These are phyloP conservation scores for Sarcoramphus papa DNA, from an alignment of 2,797 vertebrate genomes.

Conservation along the genomic window DNA sequence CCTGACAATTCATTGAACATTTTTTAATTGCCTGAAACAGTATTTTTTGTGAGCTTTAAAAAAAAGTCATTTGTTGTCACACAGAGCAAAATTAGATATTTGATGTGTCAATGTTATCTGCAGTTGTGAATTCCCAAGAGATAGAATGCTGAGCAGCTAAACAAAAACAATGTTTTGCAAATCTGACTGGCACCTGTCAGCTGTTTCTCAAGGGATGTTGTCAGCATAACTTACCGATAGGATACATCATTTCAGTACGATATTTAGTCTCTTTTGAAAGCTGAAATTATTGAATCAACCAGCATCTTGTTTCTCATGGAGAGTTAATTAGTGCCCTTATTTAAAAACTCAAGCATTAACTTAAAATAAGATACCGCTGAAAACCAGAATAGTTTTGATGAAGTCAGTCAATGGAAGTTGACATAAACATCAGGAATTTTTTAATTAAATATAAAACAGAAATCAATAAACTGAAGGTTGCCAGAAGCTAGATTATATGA, in stretches of 20 bases:
- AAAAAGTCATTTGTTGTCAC: background rate
- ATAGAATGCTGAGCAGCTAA: background rate
- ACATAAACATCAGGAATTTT: background rate
- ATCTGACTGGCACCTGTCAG: constrained; percentile 48
- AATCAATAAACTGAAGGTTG: background rate
- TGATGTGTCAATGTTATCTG: background rate
- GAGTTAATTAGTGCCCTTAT: constrained; percentile 12
- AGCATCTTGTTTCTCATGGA: background rate
- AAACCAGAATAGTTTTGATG: constrained; percentile 8
- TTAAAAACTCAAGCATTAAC: background rate
- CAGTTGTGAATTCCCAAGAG: background rate
- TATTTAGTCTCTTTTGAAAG: constrained; percentile 35
- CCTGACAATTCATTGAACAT: background rate
- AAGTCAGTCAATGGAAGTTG: background rate
- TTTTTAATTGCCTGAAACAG: background rate
- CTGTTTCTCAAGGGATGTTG: background rate
- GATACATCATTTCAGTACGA: background rate
- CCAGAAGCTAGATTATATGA: background rate
- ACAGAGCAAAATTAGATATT: background rate
- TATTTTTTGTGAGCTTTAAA: background rate
- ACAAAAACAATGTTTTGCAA: constrained; percentile 27
- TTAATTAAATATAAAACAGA: background rate
- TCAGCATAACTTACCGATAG: constrained; percentile 2
- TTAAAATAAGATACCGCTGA: background rate
- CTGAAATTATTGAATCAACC: constrained; percentile 25